Conservation (phyloP, 2,113 vertebrate species). For the Columba livia region DNA sequence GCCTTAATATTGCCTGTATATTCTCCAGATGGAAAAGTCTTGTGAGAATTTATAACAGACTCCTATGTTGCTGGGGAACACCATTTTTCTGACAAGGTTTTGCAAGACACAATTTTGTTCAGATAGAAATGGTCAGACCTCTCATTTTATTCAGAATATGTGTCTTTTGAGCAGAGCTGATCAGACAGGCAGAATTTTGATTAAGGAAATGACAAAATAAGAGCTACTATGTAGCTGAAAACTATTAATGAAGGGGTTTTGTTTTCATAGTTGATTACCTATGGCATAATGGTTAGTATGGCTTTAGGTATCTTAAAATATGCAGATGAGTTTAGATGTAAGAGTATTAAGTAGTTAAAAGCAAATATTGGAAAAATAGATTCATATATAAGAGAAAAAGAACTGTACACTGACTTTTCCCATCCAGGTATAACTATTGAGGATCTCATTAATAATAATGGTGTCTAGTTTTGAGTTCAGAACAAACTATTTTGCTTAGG, state of each 20-base stretch:
- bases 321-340: not conserved
- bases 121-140: not conserved
- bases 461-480: not conserved
- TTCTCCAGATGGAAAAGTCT: not conserved
- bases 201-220: not conserved
- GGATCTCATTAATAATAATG: not conserved
- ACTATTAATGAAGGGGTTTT: not conserved
- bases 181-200: not conserved
- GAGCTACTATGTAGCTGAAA: not conserved
- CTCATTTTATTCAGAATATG: not conserved
- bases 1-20: not conserved
- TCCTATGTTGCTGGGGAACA: not conserved
- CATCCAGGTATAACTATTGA: not conserved
- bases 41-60: not conserved
- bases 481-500: not conserved
- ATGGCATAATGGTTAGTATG: not conserved
- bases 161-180: not conserved
- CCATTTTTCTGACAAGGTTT: not conserved
- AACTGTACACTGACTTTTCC: not conserved
- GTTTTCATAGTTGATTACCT: not conserved
- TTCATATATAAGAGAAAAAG: not conserved
- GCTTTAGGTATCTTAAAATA: not conserved
- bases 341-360: not conserved
- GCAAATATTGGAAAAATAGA: not conserved
- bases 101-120: not conserved